Percentiles rank a stretch among this genome's conserved stretches.
Evolutionary conservation across 2,113 vertebrate genomes (phyloP).

Genomic region (Cyprinodon variegatus): DNA sequence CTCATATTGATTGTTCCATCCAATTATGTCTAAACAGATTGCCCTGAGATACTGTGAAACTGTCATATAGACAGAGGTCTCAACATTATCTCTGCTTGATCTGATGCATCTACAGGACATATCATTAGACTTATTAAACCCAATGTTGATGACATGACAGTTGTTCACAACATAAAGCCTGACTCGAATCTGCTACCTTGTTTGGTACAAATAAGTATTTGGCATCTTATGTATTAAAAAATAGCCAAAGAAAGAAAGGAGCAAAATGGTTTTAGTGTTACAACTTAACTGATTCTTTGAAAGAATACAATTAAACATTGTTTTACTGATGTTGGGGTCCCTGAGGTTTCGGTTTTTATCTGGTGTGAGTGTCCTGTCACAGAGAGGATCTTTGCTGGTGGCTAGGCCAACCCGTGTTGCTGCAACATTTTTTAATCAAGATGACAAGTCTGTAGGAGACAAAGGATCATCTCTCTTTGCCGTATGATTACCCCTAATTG

Average conservation of each 20-base stretch:
- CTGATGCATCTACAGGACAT: constrained; percentile 29
- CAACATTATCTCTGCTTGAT: constrained; percentile 34
- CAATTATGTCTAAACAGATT: constrained; percentile 58
- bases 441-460: no score
- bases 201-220: neutral
- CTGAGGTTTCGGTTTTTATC: no score
- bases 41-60: constrained; percentile 62
- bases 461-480: no score
- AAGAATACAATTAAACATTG: neutral
- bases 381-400: no score
- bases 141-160: constrained; percentile 34
- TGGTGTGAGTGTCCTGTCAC: no score
- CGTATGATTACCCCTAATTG: no score
- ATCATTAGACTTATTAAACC: constrained; percentile 26
- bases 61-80: constrained; percentile 50
- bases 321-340: neutral
- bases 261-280: neutral
- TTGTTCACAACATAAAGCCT: constrained; percentile 26
- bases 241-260: no score
- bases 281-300: neutral
- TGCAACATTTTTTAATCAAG: no score
- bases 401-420: no score
- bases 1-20: constrained; percentile 59
- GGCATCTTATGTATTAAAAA: neutral
- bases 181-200: constrained; percentile 2